Base-by-base conservation (phyloP, 2,797 vertebrate species). In the Lithobates pipiens region DNA sequence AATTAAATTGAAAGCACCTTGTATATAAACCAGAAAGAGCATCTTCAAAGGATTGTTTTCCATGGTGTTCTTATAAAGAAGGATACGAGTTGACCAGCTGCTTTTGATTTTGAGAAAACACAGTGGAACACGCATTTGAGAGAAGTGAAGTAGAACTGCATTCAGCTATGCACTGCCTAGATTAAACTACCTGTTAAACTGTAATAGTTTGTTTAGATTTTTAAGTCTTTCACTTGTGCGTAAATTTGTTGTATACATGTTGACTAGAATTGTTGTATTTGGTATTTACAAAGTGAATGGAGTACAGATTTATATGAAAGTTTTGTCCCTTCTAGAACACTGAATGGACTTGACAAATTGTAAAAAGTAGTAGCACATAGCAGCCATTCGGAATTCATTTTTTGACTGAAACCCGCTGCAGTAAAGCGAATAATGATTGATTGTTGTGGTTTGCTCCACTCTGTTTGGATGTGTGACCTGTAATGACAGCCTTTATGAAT, bases 1-100 rank as follows among this genome's bases (percentile, higher is more conserved):
- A 83, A 83, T 73, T 83, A 83, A 77, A 82, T 87, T 82, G 42
- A 83, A 79, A 83, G 85, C 80, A 87, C 71, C 76, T 83, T 77
- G 13, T 67, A 61, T 39, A 76, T 79, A 73, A 61, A 82, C 36
- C 21, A 63, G 32, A 74, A 77, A 78, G 11, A 79, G 63, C 68
- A 18, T 83, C 76, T 87, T 86, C 85, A 86, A 86, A 86, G 85
- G 54, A 65, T 83, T 77, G 34, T 80, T 76, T 74, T 69, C 42
- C 42, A 75, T 83, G 44, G 76, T 73, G 39, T 79, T 87, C 69
- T 74, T 83, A 50, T 86, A 72, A 82, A 82, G 34, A 32, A 27
- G 65, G 29, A 83, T 82, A 72, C 16, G 18, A 82, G 36, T 23
- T 76, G 34, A 16, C 54, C 81, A 87, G 74, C 69, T 87, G 86